A percentile compares a stretch with the other conserved stretches of the same genome.
Conservation (phyloP, 2,113 vertebrate genomes). For the Taurulus bubalis region DNA sequence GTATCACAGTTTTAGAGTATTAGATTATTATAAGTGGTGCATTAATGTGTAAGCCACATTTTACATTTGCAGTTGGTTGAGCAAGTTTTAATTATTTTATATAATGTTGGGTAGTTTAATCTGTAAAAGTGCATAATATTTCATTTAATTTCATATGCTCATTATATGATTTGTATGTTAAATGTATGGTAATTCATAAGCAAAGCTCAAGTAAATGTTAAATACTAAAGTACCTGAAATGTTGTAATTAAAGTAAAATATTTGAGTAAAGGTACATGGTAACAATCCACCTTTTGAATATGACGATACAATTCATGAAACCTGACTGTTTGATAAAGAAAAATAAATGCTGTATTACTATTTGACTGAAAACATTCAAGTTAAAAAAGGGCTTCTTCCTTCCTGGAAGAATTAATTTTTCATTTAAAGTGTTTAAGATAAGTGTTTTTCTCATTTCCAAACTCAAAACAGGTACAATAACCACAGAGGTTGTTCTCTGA, state of each 20-base stretch:
- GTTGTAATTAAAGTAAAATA: not conserved
- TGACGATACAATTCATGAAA: not conserved
- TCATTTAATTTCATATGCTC: not conserved
- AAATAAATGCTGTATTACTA: not conserved
- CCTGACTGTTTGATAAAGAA: not conserved
- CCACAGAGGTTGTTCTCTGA: constrained; percentile 6
- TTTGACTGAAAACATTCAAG: not conserved
- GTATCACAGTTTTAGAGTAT: not conserved
- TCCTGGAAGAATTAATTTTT: not conserved
- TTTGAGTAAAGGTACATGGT: not conserved
- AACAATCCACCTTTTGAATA: not conserved
- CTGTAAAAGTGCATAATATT: not conserved
- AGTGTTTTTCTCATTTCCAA: no score
- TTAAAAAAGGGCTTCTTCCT: not conserved
- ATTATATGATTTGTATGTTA: not conserved
- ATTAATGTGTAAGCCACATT: not conserved
- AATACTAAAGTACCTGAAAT: not conserved
- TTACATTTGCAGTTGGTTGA: not conserved
- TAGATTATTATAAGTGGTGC: not conserved
- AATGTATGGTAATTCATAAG: not conserved
- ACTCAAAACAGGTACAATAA: not conserved
- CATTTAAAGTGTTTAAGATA: not conserved
- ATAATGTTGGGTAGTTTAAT: not conserved
- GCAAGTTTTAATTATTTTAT: not conserved
- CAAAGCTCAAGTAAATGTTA: not conserved